A percentile compares a stretch with the other conserved stretches of the same genome.
phyloP scores from a whole-genome alignment of 2,888 invertebrate species.

The Phrixothrix hirtus region DNA sequence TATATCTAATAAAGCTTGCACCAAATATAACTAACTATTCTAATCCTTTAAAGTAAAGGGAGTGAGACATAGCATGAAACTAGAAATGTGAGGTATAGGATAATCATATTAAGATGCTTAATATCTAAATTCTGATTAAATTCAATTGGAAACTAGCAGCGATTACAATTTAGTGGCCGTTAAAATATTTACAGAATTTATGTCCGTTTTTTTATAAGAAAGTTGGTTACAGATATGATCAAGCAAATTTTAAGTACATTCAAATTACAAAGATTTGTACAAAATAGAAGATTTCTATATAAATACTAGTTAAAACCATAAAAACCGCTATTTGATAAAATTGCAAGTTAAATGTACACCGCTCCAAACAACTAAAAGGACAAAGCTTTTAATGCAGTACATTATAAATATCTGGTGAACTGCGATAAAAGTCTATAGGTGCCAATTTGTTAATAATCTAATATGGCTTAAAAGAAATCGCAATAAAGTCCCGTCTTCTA shows the following conservation, averaged over 20 bases:
- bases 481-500: too few relatives aligned
- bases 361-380: too few relatives aligned
- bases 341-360: too few relatives aligned
- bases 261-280: too few relatives aligned
- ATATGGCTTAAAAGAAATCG: too few relatives aligned
- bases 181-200: background rate
- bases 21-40: slow-evolving; percentile 18
- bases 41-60: slow-evolving; percentile 19
- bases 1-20: slow-evolving; percentile 23
- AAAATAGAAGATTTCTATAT: too few relatives aligned
- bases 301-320: background rate
- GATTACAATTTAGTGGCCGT: slow-evolving; percentile 3
- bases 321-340: too few relatives aligned
- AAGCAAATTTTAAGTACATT: background rate
- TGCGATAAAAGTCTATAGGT: too few relatives aligned
- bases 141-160: slow-evolving; percentile 10
- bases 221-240: background rate
- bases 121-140: slow-evolving; percentile 13
- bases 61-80: slow-evolving; percentile 1
- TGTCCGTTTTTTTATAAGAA: background rate
- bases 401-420: too few relatives aligned
- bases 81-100: slow-evolving; percentile 6
- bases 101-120: slow-evolving; percentile 22
- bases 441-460: too few relatives aligned
- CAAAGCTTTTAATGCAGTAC: too few relatives aligned